A percentile compares a stretch with the other conserved stretches of the same genome.
These are phyloP conservation scores for Falco cherrug DNA, from an alignment of 2,797 vertebrate genomes.

Conservation along the genomic window DNA sequence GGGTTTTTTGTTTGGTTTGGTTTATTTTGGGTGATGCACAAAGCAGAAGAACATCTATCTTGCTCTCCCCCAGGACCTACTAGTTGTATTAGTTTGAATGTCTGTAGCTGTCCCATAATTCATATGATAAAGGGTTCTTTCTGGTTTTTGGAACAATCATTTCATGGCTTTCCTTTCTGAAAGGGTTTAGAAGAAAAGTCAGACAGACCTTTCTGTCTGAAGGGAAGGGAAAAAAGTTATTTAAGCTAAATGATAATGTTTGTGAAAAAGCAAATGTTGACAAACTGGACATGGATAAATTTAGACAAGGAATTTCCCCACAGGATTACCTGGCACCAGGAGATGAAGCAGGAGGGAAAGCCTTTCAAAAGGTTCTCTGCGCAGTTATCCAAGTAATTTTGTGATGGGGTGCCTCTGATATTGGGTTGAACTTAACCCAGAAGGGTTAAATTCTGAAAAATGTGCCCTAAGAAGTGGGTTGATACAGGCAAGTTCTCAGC, in stretches of 20 bases:
- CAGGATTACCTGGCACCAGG: not conserved
- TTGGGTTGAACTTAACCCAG: not conserved
- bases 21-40: not conserved
- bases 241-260: not conserved
- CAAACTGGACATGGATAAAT: not conserved
- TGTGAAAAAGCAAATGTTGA: not conserved
- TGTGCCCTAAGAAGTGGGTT: not conserved
- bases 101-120: not conserved
- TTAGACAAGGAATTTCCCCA: not conserved
- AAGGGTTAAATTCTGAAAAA: not conserved
- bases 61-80: not conserved
- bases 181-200: not conserved
- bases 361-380: not conserved
- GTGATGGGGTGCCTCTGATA: not conserved
- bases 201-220: not conserved
- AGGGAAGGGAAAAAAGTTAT: not conserved
- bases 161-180: not conserved
- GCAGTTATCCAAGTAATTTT: not conserved
- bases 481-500: not conserved
- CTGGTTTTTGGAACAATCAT: not conserved
- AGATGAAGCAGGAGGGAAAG: not conserved
- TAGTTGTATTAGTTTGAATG: not conserved
- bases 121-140: not conserved
- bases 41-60: not conserved
- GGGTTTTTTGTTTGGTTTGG: rapidly evolving